A percentile compares a stretch with the other conserved stretches of the same genome.
These are phyloP conservation scores for Strigamia transsilvanica DNA, from an alignment of 2,888 invertebrate genomes.

Conservation along the genomic window DNA sequence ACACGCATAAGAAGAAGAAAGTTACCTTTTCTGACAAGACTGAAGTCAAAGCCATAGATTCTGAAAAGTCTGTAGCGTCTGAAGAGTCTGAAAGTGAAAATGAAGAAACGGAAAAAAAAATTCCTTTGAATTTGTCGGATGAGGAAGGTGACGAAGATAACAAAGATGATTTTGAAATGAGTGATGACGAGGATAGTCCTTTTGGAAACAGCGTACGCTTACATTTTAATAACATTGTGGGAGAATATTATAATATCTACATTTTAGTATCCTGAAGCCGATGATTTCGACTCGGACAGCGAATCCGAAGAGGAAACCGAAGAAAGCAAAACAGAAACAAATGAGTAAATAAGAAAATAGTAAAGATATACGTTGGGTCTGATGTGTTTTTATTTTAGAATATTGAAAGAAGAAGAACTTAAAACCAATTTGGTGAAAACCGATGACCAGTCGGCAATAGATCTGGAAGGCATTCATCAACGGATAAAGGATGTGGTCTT, in stretches of 20 bases:
- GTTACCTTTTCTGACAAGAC: slow-evolving; percentile 62
- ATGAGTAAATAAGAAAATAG: background rate
- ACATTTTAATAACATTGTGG: background rate
- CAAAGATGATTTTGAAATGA: slow-evolving; percentile 11
- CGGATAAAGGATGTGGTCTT: slow-evolving; percentile 83
- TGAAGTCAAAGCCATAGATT: background rate
- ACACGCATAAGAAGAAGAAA: slow-evolving; percentile 68
- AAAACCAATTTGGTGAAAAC: slow-evolving; percentile 3
- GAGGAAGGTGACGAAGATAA: background rate
- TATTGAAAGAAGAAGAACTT: background rate
- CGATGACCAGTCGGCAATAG: slow-evolving; percentile 58
- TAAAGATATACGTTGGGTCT: background rate
- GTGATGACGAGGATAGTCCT: slow-evolving; percentile 2
- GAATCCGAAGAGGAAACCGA: background rate
- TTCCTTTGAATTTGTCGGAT: background rate
- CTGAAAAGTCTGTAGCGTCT: slow-evolving; percentile 59
- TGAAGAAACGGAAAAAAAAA: background rate
- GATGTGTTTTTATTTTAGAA: background rate
- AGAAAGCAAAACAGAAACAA: slow-evolving; percentile 3
- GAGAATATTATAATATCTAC: background rate
- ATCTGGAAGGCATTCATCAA: slow-evolving; percentile 83
- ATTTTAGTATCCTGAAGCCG: background rate
- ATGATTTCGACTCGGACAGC: background rate
- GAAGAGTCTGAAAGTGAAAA: slow-evolving; percentile 46
- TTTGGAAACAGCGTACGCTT: background rate